A percentile compares a stretch with the other conserved stretches of the same genome.
Evolutionary conservation across 2,113 vertebrate species (phyloP).

Genomic region (Rhynchomys soricoides): DNA sequence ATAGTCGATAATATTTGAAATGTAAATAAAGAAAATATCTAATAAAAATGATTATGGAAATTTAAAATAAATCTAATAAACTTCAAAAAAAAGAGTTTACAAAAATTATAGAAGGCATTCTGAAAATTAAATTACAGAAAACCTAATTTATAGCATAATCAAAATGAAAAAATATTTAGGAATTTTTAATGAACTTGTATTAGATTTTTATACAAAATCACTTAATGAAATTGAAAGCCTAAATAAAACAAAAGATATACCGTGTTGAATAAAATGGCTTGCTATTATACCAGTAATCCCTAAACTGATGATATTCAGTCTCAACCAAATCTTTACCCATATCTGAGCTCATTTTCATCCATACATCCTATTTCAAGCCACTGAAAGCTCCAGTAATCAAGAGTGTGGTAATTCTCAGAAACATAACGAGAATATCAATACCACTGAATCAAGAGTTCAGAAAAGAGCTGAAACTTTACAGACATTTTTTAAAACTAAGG

Average conservation of each 20-base stretch:
- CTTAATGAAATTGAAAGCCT: neutral
- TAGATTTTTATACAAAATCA: neutral
- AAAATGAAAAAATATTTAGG: neutral
- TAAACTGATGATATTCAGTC: neutral
- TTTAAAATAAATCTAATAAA: no score
- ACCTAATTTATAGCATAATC: neutral
- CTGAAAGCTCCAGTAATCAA: neutral
- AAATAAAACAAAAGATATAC: neutral
- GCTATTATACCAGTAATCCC: neutral
- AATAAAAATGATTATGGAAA: no score
- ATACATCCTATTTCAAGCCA: neutral
- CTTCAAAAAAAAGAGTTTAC: neutral
- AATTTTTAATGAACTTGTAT: neutral
- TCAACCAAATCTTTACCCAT: neutral
- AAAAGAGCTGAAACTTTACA: neutral
- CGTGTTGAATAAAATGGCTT: neutral
- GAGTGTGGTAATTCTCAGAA: neutral
- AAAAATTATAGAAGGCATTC: neutral
- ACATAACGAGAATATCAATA: neutral
- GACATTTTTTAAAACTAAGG: neutral
- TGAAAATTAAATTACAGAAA: neutral
- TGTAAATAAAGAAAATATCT: no score
- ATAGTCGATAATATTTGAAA: no score
- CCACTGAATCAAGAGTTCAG: neutral
- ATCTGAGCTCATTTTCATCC: neutral